Evolutionary conservation across 2,888 invertebrate genomes (phyloP).

Genomic region (Drosophila meridionalis): DNA sequence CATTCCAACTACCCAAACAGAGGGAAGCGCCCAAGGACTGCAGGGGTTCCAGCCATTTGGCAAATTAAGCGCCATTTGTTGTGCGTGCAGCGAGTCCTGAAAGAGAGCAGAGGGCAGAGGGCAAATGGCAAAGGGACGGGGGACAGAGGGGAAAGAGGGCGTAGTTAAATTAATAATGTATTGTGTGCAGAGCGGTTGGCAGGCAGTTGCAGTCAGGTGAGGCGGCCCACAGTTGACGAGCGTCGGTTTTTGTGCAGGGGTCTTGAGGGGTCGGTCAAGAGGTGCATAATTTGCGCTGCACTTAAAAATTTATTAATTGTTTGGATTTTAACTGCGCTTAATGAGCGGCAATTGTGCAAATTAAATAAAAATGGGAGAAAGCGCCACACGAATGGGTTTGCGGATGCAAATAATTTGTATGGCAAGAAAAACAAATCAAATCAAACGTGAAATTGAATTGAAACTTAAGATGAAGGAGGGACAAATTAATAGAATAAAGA

Average conservation of each 20-base stretch:
- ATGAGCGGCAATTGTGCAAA: conserved; percentile 60
- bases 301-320: conserved; percentile 78
- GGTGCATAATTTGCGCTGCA: conserved; percentile 66
- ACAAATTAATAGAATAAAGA: no score
- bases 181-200: conserved; percentile 68
- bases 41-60: conserved; percentile 62
- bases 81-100: conserved; percentile 50
- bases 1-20: conserved; percentile 33
- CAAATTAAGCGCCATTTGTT: conserved; percentile 77
- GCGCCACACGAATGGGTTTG: neutral
- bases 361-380: conserved; percentile 33
- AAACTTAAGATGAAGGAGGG: neutral
- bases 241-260: conserved; percentile 39
- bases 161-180: conserved; percentile 73
- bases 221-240: conserved; percentile 38
- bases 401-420: neutral
- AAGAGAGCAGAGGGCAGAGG: neutral
- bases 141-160: neutral
- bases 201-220: neutral
- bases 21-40: conserved; percentile 4
- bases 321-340: conserved; percentile 60
- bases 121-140: neutral
- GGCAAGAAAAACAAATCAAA: conserved; percentile 20
- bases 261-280: conserved; percentile 56
- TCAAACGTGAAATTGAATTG: conserved; percentile 24